Conservation (phyloP, 2,797 vertebrate genomes). For the Okamejei kenojei region DNA sequence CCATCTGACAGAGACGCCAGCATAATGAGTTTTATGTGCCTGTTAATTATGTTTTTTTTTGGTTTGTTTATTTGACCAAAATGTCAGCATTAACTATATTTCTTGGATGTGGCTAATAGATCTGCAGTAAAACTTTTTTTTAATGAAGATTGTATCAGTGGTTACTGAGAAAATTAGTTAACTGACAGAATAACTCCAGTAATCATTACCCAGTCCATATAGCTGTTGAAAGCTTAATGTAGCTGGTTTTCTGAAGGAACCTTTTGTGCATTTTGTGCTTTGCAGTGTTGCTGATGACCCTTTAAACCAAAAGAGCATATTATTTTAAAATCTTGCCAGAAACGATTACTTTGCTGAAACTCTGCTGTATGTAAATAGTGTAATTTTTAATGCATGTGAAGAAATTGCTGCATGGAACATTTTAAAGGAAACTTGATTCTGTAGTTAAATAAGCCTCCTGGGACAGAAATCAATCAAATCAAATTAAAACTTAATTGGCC, state of each 20-base stretch:
- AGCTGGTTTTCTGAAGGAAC: background rate
- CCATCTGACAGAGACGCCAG: slow-evolving; percentile 42
- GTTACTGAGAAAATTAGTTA: slow-evolving; percentile 29
- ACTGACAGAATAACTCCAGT: slow-evolving; percentile 34
- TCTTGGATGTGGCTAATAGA: slow-evolving; percentile 37
- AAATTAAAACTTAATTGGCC: background rate
- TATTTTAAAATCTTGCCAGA: background rate
- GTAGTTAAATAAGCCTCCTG: background rate
- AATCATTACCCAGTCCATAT: slow-evolving; percentile 19
- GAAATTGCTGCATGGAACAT: background rate
- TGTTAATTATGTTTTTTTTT: slow-evolving; percentile 41
- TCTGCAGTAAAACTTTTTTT: slow-evolving; percentile 37
- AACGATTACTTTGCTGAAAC: background rate
- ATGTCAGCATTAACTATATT: slow-evolving; percentile 37
- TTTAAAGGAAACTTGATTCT: slow-evolving; percentile 15
- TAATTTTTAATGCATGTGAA: background rate
- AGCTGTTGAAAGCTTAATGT: slow-evolving; percentile 39
- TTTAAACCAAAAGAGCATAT: background rate
- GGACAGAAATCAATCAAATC: background rate
- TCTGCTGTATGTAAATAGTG: background rate
- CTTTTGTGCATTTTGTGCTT: slow-evolving; percentile 40
- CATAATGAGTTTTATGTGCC: slow-evolving; percentile 44
- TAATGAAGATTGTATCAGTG: slow-evolving; percentile 34
- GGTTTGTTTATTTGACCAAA: slow-evolving; percentile 40
- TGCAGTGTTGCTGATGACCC: background rate